Base-by-base conservation (phyloP, 2,888 invertebrate species). In the Lasioglossum vierecki region DNA sequence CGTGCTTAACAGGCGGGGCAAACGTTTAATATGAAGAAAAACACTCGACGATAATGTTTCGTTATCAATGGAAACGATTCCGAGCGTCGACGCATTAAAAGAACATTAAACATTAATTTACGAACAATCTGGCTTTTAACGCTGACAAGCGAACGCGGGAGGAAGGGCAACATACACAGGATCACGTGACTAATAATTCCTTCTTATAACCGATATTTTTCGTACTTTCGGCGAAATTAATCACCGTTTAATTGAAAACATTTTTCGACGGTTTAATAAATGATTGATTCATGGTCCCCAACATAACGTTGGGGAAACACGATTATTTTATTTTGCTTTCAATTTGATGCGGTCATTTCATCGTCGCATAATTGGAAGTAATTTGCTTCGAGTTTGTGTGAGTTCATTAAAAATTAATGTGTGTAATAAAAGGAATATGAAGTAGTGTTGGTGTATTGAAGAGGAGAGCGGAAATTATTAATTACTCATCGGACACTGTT, bases 31-130 rank as follows among this genome's bases (percentile, higher is more conserved):
- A 66, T 13, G 39, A 60, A 53, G 39, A 77, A 74, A 75, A 75
- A 60, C 76, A 84, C 49, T 5, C 35, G 49, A 4, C 26, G 60
- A 53, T 78, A 78, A 84, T 26, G 70, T 75, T 75, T 41, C 22
- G 22, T 78, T 63, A 84, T 84, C 60, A 70, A 77, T 57, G 57
- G 57, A 83, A 22, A 15, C 46, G 46, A 60, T 73, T 68, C 44
- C 49, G 66, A 22, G 39, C 22, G 15, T 44, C 73, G 22, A n/a
- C 15, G 49, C 49, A 57, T 72, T 81, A 44, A 76, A 70, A 60
- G 57, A 74, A 80, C 22, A 30, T 63, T 60, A 53, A 73, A 73
- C 63, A 41, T n/a, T 44, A 63, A 80, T 80, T 68, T 30, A 53
- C 30, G 49, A 5, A 66, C 22, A 18, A 72, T 80, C n/a, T 39